Evolutionary conservation across 2,888 invertebrate species (phyloP), one percentile per base, ranked within the genome.

Genomic region (Limnephilus lunatus): DNA sequence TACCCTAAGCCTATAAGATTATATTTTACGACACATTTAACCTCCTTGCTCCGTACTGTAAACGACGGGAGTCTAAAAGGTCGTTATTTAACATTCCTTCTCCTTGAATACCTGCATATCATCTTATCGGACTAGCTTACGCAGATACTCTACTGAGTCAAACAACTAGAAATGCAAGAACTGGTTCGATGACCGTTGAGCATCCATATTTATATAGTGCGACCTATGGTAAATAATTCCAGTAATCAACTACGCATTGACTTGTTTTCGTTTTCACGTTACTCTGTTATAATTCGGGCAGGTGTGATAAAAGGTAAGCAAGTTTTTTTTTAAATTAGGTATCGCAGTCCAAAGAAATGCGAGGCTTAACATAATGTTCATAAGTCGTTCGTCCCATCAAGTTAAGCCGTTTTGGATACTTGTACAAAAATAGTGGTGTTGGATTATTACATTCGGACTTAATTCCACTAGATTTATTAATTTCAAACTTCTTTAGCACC

Each of bases 61-160:
- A 82, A 82, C 32, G 30, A 30, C 82, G 30, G 30, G 31, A 15
- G 82, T 19, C 82, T 82, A 32, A 82, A 82, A 82, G 31, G 82
- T 82, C 30, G 82, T 82, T 82, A 82, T 82, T 82, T 82, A 82
- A 31, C 82, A 82, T 82, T 82, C 82, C 82, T 82, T 82, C 82
- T 82, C 14, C 32, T 82, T 32, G 82, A 82, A 32, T 11, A 32
- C 82, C 5, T 32, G 82, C 82, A 82, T 68, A 68, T 31, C 82
- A 19, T 32, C 82, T 82, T 82, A 82, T 82, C 82, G 14, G 5
- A 82, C 32, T 32, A 32, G 0, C 32, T 19, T 31, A 32, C 82
- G 82, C 9, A 68, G 68, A 68, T n/a, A 68, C 68, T 68, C 25
- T 68, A 68, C 68, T n/a, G 68, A 68, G 68, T 25, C 25, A 68